These are phyloP conservation scores for Manduca sexta DNA, from an alignment of 1,140 invertebrate species.

Conservation along the genomic window DNA sequence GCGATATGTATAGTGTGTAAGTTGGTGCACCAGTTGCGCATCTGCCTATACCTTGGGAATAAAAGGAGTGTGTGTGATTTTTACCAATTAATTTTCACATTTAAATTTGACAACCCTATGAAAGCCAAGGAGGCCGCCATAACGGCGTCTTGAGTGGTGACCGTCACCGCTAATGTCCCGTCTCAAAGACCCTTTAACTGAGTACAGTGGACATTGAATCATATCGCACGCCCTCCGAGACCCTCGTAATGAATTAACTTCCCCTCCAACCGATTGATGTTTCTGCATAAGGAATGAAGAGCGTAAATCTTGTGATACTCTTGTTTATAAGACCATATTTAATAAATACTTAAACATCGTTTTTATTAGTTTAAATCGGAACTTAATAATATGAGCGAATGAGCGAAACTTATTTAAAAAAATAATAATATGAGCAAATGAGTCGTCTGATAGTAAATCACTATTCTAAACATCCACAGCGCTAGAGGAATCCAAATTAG, in stretches of 20 bases:
- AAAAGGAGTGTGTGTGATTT: no score
- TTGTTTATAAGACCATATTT: background rate
- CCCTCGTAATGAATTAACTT: constrained; percentile 10
- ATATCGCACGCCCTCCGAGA: background rate
- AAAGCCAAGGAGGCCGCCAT: constrained; percentile 27
- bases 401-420: no score
- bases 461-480: no score
- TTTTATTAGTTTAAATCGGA: background rate
- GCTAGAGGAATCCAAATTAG: no score
- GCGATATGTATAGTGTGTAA: no score
- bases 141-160: constrained; percentile 47
- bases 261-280: background rate
- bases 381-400: background rate
- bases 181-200: constrained; percentile 32
- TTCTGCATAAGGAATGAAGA: background rate
- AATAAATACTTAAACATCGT: no score
- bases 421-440: no score
- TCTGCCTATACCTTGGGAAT: no score
- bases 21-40: no score
- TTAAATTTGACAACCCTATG: background rate
- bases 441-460: no score
- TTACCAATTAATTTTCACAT: no score
- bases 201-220: background rate
- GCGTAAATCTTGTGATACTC: background rate
- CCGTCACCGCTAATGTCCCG: constrained; percentile 38